Evolutionary conservation across 2,888 invertebrate species (phyloP), one percentile per base, ranked within the genome.

Genomic region (Euplexia lucipara): DNA sequence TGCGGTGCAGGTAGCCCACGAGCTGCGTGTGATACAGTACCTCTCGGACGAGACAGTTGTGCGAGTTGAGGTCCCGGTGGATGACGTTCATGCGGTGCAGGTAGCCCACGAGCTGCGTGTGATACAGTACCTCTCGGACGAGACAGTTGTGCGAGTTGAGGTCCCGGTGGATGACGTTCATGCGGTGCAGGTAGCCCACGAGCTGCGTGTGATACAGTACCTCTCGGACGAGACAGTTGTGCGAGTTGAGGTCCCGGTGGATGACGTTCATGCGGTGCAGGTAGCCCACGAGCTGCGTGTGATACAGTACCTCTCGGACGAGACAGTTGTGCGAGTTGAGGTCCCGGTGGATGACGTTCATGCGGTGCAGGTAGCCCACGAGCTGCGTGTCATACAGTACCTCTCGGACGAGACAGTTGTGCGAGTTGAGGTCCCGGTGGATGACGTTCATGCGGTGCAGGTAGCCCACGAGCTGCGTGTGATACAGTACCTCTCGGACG

Each of bases 61-160:
- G 97, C 26, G 99, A 99, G 95, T 99, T 99, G 86, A 99, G 96
- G 95, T 99, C 99, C 58, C 99, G 95, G 93, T 99, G 99, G 78
- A 99, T 99, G 77, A 99, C 98, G 92, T 98, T 98, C 97, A 97
- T 97, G 79, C 98, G 98, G 94, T 99, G 99, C 70, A 99, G n/a
- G n/a, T n/a, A n/a, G n/a, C n/a, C n/a, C n/a, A n/a, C n/a, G n/a
- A n/a, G n/a, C n/a, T 37, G 7, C 16, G 14, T 37, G 30, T 37
- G 5, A 3, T 9, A 9, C 16, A 3, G 20, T 85, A 97, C 97
- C 94, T 98, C 98, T 84, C 98, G 96, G 52, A 99, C 98, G 79
- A 99, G 96, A 91, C 99, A 99, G 95, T 99, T 99, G 92, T 98
- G 97, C 26, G 99, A 99, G 95, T 99, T 99, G 86, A 99, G 96